Evolutionary conservation across 2,797 vertebrate genomes (phyloP), one percentile per base, ranked within the genome.

Genomic region (Loriculus beryllinus): DNA sequence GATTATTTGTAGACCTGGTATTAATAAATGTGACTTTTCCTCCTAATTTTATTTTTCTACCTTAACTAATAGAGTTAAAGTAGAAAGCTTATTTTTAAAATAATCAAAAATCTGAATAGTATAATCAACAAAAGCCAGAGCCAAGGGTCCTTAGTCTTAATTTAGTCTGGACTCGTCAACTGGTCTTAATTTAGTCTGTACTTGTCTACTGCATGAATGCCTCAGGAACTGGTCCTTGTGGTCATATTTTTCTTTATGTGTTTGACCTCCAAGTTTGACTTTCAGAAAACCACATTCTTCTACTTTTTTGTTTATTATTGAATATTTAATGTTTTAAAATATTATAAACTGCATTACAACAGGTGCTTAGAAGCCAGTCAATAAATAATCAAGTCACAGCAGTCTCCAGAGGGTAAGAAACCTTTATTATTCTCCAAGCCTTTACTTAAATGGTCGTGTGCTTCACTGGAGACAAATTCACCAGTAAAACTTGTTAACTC

Each of bases 1-100:
- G 85, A 83, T 94, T 92, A 93, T 92, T 96, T 93, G 65, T 81
- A 94, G 85, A 96, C 70, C 90, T 94, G 87, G 69, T 78, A 94
- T 90, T 93, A 89, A 94, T 93, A 93, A 94, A 88, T 68, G 47
- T 47, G 52, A 29, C 54, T 86, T 91, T 89, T 69, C 14, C 51
- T 88, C 31, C 40, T 94, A 48, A 67, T 95, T 94, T 88, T 91
- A 81, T 83, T 95, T 83, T 95, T 90, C 57, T 72, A 5, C 56
- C 29, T 92, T 91, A 89, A 81, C 49, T 78, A 57, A 79, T 47
- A 63, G 76, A 75, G 47, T 37, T 12, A 90, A 92, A 93, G 89
- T 0, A 7, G 37, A 48, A 45, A 1, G 18, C 94, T 92, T 96
- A 78, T 92, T 96, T 94, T 81, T 0, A 76, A 80, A 96, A 93